Evolutionary conservation across 2,888 invertebrate genomes (phyloP), one percentile per base, ranked within the genome.

Genomic region (Patella ulyssiponensis): DNA sequence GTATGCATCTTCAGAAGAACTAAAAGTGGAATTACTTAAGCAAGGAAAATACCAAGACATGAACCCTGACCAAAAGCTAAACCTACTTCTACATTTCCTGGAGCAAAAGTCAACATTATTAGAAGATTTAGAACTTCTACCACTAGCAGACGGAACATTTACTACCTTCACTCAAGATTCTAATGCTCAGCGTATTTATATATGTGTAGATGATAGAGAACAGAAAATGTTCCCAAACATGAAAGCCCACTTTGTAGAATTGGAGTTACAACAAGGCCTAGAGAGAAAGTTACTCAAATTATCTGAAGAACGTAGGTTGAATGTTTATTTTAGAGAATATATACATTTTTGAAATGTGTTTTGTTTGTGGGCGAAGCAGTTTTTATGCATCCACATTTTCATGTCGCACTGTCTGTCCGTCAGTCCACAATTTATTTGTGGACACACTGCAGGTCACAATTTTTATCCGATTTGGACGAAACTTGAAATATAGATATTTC

Each of bases 101-200:
- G 53, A 73, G 7, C n/a, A n/a, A 52, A n/a, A 52, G 14, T 33
- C 15, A 11, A 27, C 3, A 1, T 12, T n/a, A 17, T 64, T 78
- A 15, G 15, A 54, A 7, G 72, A 53, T 33, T 14, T 78, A 14
- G n/a, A 58, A 12, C 51, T 71, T 12, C 53, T 78, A 20, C 74
- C 78, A n/a, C 17, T 72, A 20, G 78, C 64, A 58, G 64, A 75
- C 64, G 78, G 72, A 58, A 27, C 58, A 27, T 78, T 72, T 75
- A 33, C 27, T 11, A 56, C 23, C 1, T 72, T 78, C 33, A n/a
- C 44, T 44, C 44, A 7, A 44, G 44, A 64, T 33, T 20, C 64
- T 23, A 58, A 17, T 15, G 33, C n/a, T n/a, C 72, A 69, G n/a
- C 58, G n/a, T 27, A 75, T 77, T 15, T 69, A 75, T 44, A 23